Evolutionary conservation across 2,888 invertebrate species (phyloP).

Genomic region (Heliconius charithonia): DNA sequence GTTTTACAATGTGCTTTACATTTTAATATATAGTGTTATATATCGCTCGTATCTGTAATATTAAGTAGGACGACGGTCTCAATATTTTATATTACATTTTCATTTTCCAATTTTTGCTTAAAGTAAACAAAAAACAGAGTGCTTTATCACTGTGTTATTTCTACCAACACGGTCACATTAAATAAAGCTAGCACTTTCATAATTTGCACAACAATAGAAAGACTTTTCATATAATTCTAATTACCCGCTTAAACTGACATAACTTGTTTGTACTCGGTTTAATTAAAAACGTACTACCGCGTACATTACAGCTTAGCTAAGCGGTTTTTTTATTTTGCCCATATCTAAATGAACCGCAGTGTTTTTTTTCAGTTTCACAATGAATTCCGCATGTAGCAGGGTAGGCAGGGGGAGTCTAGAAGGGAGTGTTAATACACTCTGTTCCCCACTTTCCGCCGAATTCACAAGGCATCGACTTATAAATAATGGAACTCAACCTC

Average conservation of each 20-base stretch:
- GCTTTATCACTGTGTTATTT: too few species aligned
- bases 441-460: too few species aligned
- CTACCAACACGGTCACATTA: not conserved
- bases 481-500: not conserved
- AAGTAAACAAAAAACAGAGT: too few species aligned
- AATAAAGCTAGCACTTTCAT: not conserved
- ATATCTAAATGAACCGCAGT: not conserved
- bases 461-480: not conserved
- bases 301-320: constrained; percentile 11
- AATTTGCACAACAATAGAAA: constrained; percentile 16
- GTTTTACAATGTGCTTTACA: too few species aligned
- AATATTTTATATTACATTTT: too few species aligned
- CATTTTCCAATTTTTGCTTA: too few species aligned
- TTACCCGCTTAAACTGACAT: constrained; percentile 38
- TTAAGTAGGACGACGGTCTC: too few species aligned
- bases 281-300: constrained; percentile 34
- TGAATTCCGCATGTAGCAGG: not conserved
- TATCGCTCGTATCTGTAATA: too few species aligned
- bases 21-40: too few species aligned
- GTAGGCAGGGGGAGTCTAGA: not conserved
- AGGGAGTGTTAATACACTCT: too few species aligned
- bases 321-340: constrained; percentile 8
- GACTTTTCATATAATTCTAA: constrained; percentile 31
- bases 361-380: not conserved
- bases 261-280: constrained; percentile 33